These are phyloP conservation scores for Lacanobia wlatinum DNA, from an alignment of 2,888 invertebrate genomes.

Conservation along the genomic window DNA sequence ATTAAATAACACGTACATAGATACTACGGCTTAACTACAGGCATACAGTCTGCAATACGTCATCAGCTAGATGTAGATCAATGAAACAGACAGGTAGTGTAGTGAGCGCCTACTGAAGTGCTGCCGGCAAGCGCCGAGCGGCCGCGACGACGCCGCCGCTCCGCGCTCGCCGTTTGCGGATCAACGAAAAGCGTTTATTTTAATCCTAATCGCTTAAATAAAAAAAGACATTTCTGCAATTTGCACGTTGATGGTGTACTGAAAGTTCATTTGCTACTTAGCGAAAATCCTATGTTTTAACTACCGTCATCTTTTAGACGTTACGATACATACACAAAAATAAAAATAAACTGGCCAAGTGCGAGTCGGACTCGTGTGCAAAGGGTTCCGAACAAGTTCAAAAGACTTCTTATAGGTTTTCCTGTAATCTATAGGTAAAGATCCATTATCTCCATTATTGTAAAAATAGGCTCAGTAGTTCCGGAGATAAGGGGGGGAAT, in stretches of 20 bases:
- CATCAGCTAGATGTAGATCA: conserved; percentile 28
- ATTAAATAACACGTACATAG: conserved; percentile 38
- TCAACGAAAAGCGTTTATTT: neutral
- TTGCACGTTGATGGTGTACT: neutral
- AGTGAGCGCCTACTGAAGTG: neutral
- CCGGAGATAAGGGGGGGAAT: too few species aligned
- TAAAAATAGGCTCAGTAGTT: too few species aligned
- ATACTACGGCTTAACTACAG: conserved; percentile 54
- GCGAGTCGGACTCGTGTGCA: too few species aligned
- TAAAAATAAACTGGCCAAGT: too few species aligned
- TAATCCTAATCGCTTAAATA: neutral
- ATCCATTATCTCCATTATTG: too few species aligned
- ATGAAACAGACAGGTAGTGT: neutral
- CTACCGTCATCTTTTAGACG: conserved; percentile 20
- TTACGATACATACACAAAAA: conserved; percentile 18
- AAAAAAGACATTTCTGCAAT: neutral
- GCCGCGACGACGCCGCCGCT: too few species aligned
- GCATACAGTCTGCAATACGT: conserved; percentile 34
- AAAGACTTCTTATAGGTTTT: too few species aligned
- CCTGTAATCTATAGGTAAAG: too few species aligned
- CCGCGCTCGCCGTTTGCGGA: too few species aligned
- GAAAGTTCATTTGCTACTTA: conserved; percentile 5
- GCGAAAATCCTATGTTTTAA: conserved; percentile 28
- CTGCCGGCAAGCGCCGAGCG: neutral
- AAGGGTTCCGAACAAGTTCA: too few species aligned